A percentile compares a stretch with the other conserved stretches of the same genome.
These are phyloP conservation scores for Oikopleura vanhoeffeni DNA, from an alignment of 23 tunicate species.

Conservation along the genomic window DNA sequence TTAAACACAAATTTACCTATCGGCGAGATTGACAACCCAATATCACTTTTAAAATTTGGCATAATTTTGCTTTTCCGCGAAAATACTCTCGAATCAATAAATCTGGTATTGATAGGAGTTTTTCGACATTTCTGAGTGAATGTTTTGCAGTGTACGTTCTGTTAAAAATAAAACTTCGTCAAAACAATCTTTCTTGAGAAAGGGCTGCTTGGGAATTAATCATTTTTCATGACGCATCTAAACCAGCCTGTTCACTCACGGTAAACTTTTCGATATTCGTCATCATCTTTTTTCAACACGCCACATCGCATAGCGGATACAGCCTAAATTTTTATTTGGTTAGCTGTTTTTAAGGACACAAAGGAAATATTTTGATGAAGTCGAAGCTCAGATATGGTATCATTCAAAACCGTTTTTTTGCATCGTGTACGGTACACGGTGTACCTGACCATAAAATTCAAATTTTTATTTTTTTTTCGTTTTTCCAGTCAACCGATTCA, in stretches of 20 bases:
- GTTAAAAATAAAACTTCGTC: background rate
- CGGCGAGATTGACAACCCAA: background rate
- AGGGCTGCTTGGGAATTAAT: background rate
- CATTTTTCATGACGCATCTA: background rate
- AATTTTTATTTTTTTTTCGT: too few relatives aligned
- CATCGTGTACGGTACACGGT: too few relatives aligned
- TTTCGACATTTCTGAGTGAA: background rate
- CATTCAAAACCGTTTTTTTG: too few relatives aligned
- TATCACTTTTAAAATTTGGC: background rate
- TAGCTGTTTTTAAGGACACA: too few relatives aligned
- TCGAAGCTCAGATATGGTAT: too few relatives aligned
- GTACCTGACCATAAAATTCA: too few relatives aligned
- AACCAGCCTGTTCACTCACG: background rate
- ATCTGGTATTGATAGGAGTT: background rate
- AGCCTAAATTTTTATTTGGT: too few relatives aligned
- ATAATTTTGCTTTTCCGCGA: background rate
- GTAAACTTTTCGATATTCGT: background rate
- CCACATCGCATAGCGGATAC: background rate
- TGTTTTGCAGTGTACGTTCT: background rate
- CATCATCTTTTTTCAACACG: background rate
- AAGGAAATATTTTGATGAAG: too few relatives aligned
- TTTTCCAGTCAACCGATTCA: too few relatives aligned
- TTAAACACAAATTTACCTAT: background rate
- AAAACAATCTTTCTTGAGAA: background rate
- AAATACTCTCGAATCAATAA: background rate